Evolutionary conservation across 2,113 vertebrate genomes (phyloP), one percentile per base, ranked within the genome.

Genomic region (Syrmaticus mikado): DNA sequence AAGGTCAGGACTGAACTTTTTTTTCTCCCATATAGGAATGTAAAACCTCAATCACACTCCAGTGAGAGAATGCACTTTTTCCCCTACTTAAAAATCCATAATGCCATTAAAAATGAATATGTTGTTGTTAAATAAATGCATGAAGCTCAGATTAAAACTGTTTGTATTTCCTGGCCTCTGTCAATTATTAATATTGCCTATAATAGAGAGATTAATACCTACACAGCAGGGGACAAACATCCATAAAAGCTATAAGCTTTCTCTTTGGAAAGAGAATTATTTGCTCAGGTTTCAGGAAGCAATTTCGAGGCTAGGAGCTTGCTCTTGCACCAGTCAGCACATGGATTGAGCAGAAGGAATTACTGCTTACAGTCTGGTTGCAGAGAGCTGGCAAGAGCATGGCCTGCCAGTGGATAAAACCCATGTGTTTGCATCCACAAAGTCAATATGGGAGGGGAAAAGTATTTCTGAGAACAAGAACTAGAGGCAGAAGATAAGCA

Each of bases 71-170:
- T 75, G 85, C 11, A 84, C 48, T 66, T 87, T 84, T 81, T 41
- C 17, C 3, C 25, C 73, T 68, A 68, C 82, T 90, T 94, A 86
- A 94, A 96, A 94, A 96, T 90, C 93, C 52, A 71, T 82, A 93
- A 89, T 75, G 89, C 14, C 93, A 96, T 89, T 94, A 96, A 94
- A 97, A 96, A 91, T 96, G 41, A 90, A 88, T 93, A 83, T 0
- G 0, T 60, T 62, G 46, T 76, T 80, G 85, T 90, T 97, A 94
- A 92, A 94, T 94, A 75, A 94, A 96, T 93, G 73, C 57, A 93
- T 91, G 95, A 95, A 71, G 71, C 46, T 87, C 64, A 76, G 57
- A 80, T 79, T 89, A 92, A 94, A 91, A 83, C 43, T 73, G 67
- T 87, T 87, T 89, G 46, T 20, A 64, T 82, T 94, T 96, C 82